Conservation (phyloP, 2,113 vertebrate species). For the Psophia crepitans region DNA sequence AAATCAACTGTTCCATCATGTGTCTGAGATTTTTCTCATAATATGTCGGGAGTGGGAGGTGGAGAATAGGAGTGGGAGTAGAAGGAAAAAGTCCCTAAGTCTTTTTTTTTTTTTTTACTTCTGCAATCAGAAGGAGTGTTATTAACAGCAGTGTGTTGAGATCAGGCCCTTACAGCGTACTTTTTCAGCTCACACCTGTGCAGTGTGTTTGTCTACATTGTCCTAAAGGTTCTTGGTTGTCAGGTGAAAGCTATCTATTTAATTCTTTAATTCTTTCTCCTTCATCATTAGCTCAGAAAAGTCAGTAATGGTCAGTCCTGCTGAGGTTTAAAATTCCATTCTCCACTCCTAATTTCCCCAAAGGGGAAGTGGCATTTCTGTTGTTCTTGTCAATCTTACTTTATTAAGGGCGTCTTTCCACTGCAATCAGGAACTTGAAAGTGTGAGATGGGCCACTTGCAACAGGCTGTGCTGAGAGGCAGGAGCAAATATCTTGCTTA, state of each 20-base stretch:
- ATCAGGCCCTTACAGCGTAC: not conserved
- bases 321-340: not conserved
- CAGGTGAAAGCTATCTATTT: not conserved
- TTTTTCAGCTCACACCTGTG: not conserved
- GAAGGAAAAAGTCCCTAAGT: not conserved
- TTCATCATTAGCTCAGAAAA: not conserved
- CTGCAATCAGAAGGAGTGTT: not conserved
- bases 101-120: not conserved
- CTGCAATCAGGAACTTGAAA: not conserved
- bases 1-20: conserved; percentile 36
- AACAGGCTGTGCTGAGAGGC: not conserved
- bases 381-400: not conserved
- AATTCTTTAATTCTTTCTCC: not conserved
- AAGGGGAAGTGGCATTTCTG: not conserved
- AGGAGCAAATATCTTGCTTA: not conserved
- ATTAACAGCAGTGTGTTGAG: not conserved
- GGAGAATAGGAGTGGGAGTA: conserved; percentile 52
- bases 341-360: not conserved
- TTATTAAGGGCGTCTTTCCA: not conserved
- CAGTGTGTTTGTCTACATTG: not conserved
- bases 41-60: conserved; percentile 53
- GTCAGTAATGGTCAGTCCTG: not conserved
- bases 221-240: not conserved
- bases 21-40: conserved; percentile 55
- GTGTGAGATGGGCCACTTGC: not conserved